Percentiles rank a stretch among this genome's conserved stretches.
These are phyloP conservation scores for Microctenopoma lineatum DNA, from an alignment of 2,797 vertebrate genomes.

Conservation along the genomic window DNA sequence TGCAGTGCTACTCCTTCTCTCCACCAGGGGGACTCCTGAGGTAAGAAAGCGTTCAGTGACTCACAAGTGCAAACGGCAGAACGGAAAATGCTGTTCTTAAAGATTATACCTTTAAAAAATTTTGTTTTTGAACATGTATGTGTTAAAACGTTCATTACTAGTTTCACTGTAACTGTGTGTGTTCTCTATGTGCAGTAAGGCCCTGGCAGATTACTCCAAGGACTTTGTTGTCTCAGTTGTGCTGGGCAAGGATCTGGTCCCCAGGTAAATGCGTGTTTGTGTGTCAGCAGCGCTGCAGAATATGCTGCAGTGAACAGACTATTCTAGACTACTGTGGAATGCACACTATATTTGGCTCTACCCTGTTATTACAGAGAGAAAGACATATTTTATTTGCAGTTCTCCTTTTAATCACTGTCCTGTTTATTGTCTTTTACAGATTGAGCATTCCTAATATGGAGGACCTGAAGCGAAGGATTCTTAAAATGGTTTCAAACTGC, in stretches of 20 bases:
- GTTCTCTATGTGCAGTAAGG: slow-evolving; percentile 84
- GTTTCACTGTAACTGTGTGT: not conserved
- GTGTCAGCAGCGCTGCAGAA: slow-evolving; percentile 7
- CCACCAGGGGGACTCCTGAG: slow-evolving; percentile 96
- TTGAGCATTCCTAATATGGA: slow-evolving; percentile 96
- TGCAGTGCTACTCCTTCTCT: slow-evolving; percentile 93
- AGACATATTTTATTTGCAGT: not conserved
- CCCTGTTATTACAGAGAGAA: slow-evolving; percentile 51
- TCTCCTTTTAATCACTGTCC: not conserved
- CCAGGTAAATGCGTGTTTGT: slow-evolving; percentile 84
- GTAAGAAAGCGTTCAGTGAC: slow-evolving; percentile 70
- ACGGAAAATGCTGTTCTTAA: too few relatives aligned
- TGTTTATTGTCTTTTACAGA: slow-evolving; percentile 72
- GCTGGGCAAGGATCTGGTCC: slow-evolving; percentile 94
- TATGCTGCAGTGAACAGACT: slow-evolving; percentile 33
- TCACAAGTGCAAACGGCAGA: too few relatives aligned
- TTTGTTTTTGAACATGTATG: too few relatives aligned
- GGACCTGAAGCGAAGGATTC: slow-evolving; percentile 91
- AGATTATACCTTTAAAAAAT: too few relatives aligned
- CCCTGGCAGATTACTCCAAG: slow-evolving; percentile 92
- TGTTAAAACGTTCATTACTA: not conserved
- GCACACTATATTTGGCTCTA: slow-evolving; percentile 56
- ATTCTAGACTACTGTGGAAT: slow-evolving; percentile 46
- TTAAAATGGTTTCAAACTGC: slow-evolving; percentile 94
- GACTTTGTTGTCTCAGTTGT: slow-evolving; percentile 92